These are phyloP conservation scores for Tenualosa ilisha DNA, from an alignment of 2,797 vertebrate genomes.

Conservation along the genomic window DNA sequence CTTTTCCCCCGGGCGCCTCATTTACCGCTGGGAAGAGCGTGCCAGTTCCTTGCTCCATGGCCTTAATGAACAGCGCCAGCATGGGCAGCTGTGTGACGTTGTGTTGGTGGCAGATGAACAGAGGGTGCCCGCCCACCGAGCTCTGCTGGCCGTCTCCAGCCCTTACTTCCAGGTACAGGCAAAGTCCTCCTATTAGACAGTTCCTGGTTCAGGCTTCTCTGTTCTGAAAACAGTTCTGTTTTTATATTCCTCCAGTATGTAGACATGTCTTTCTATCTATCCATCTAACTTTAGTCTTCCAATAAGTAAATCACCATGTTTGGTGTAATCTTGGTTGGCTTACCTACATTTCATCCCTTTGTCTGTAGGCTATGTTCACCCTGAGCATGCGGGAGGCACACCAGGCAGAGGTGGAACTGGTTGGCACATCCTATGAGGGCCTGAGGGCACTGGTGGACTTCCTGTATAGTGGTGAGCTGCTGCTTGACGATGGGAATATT, in stretches of 20 bases:
- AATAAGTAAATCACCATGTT: background rate
- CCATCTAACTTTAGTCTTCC: too few species aligned
- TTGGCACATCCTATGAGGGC: constrained; percentile 85
- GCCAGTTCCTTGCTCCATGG: constrained; percentile 79
- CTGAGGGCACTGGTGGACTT: constrained; percentile 91
- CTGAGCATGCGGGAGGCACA: constrained; percentile 91
- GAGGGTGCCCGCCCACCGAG: constrained; percentile 84
- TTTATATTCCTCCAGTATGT: too few species aligned
- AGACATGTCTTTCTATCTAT: too few species aligned
- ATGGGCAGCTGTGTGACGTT: constrained; percentile 87
- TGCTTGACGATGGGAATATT: constrained; percentile 86
- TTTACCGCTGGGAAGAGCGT: constrained; percentile 83
- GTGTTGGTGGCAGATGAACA: constrained; percentile 84
- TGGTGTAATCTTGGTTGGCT: background rate
- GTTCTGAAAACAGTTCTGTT: too few species aligned
- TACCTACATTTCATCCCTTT: background rate
- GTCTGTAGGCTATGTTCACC: constrained; percentile 88
- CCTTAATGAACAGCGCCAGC: constrained; percentile 85
- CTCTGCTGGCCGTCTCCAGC: constrained; percentile 88
- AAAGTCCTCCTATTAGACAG: too few species aligned
- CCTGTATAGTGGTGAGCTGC: constrained; percentile 86
- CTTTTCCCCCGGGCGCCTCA: constrained; percentile 53
- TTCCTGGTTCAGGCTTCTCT: too few species aligned
- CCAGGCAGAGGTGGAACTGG: constrained; percentile 89
- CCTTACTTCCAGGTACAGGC: constrained; percentile 82